These are phyloP conservation scores for Eupithecia exiguata DNA, from an alignment of 2,888 invertebrate species.

Conservation along the genomic window DNA sequence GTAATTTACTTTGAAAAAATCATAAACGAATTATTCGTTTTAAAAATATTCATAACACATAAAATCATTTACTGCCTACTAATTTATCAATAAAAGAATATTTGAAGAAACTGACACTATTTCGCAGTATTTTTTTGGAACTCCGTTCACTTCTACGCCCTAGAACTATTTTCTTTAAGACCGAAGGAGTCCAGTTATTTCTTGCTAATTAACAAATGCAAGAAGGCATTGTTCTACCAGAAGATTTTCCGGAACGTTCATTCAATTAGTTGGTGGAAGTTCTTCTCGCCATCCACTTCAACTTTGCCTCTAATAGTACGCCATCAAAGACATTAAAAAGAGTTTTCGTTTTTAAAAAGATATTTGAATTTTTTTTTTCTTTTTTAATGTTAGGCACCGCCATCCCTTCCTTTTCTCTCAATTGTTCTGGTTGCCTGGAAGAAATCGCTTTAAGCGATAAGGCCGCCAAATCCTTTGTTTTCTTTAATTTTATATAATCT, in stretches of 20 bases:
- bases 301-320: background rate
- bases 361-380: background rate
- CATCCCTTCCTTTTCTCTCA: no score
- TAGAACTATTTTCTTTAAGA: background rate
- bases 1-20: no score
- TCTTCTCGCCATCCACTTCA: background rate
- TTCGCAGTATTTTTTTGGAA: background rate
- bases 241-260: constrained; percentile 40
- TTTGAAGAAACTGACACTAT: background rate
- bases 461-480: no score
- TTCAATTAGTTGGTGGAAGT: constrained; percentile 38
- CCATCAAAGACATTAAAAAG: background rate
- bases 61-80: no score
- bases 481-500: no score
- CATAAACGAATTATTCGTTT: no score
- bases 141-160: background rate
- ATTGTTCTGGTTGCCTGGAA: no score
- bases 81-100: background rate
- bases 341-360: background rate
- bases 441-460: no score
- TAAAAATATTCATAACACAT: no score
- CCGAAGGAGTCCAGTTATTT: constrained; percentile 43
- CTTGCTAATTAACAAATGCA: constrained; percentile 54
- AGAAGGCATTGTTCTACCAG: constrained; percentile 39
- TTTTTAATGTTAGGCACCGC: no score